Percentiles rank a stretch among this genome's conserved stretches.
These are phyloP conservation scores for Sturnus vulgaris DNA, from an alignment of 2,113 vertebrate species.

Conservation along the genomic window DNA sequence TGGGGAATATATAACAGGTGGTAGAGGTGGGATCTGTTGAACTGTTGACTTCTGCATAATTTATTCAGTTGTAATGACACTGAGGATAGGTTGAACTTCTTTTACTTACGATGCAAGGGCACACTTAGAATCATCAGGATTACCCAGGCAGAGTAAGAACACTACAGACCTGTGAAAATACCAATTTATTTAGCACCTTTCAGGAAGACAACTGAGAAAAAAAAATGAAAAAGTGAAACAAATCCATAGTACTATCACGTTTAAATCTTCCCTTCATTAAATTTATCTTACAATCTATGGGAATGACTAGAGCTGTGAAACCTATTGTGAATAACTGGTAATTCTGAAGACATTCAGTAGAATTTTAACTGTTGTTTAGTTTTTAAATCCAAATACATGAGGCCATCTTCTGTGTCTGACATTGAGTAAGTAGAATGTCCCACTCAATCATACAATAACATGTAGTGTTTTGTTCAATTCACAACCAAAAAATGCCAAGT, in stretches of 20 bases:
- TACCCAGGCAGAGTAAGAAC: slow-evolving; percentile 70
- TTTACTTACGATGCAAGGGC: slow-evolving; percentile 65
- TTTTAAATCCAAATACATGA: not conserved
- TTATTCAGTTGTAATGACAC: not conserved
- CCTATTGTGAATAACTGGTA: not conserved
- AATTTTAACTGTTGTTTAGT: not conserved
- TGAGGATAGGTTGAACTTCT: not conserved
- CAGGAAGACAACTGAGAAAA: not conserved
- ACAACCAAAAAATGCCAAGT: not conserved
- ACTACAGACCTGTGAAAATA: slow-evolving; percentile 66
- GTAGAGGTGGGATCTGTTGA: not conserved
- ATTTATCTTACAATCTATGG: not conserved
- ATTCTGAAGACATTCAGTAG: not conserved
- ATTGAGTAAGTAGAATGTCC: not conserved
- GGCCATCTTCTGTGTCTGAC: not conserved
- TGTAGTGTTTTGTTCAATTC: not conserved
- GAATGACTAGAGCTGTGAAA: not conserved
- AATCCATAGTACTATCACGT: not conserved
- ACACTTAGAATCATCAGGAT: slow-evolving; percentile 62
- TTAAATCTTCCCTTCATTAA: not conserved
- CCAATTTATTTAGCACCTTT: not conserved
- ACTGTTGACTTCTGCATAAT: not conserved
- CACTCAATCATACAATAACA: not conserved
- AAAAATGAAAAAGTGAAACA: not conserved
- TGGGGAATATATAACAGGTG: not conserved